These are phyloP conservation scores for Encarsia formosa DNA, from an alignment of 2,888 invertebrate genomes.

Conservation along the genomic window DNA sequence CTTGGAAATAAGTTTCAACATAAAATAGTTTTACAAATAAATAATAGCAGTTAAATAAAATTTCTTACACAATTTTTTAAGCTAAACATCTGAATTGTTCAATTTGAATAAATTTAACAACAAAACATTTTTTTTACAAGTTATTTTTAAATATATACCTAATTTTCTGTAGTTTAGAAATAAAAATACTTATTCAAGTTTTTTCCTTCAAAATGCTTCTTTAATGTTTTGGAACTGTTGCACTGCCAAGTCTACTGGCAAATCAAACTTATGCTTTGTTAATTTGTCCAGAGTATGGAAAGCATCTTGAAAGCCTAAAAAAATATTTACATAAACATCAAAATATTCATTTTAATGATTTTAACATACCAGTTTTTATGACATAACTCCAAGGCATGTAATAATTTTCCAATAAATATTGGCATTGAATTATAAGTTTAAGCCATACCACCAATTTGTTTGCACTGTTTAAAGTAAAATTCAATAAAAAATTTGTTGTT, in stretches of 20 bases:
- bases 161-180: slow-evolving; percentile 12
- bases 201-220: slow-evolving; percentile 60
- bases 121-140: slow-evolving; percentile 4
- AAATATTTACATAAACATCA: neutral
- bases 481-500: slow-evolving; percentile 7
- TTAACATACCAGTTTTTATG: slow-evolving; percentile 72
- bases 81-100: slow-evolving; percentile 4
- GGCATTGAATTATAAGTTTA: slow-evolving; percentile 85
- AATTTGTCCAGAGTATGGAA: slow-evolving; percentile 85
- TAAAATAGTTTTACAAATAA: too few relatives aligned
- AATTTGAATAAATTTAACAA: slow-evolving; percentile 10
- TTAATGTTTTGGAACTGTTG: slow-evolving; percentile 96
- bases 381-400: slow-evolving; percentile 94
- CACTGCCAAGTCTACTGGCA: slow-evolving; percentile 94
- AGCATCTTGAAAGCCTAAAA: slow-evolving; percentile 88
- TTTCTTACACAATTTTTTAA: too few relatives aligned
- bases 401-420: slow-evolving; percentile 71
- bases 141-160: slow-evolving; percentile 13
- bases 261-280: slow-evolving; percentile 79
- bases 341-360: slow-evolving; percentile 6
- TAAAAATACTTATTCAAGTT: slow-evolving; percentile 7
- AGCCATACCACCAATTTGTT: slow-evolving; percentile 93
- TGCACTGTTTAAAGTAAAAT: slow-evolving; percentile 66
- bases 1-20: neutral
- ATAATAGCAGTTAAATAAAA: neutral